phyloP scores from a whole-genome alignment of 1,140 invertebrate species.

The Odontomachus brunneus region DNA sequence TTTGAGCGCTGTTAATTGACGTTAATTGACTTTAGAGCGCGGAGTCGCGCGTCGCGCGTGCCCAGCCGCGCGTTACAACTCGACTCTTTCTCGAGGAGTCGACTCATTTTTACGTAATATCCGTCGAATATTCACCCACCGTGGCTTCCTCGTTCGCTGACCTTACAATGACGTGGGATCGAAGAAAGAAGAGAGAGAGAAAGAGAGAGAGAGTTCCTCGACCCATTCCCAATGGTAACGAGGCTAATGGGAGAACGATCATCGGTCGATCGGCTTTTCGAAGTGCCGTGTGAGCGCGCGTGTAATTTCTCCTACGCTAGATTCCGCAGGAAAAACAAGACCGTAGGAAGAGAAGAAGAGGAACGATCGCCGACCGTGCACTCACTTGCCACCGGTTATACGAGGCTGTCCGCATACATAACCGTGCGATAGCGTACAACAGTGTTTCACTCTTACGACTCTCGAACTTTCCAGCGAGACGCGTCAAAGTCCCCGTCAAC shows the following conservation, averaged over 20 bases:
- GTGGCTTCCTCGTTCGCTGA: conserved; percentile 39
- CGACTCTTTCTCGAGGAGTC: not conserved
- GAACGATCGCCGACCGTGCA: conserved; percentile 49
- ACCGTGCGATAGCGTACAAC: not conserved
- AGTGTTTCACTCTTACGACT: conserved; percentile 33
- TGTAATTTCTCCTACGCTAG: conserved; percentile 71
- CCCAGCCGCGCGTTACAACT: not conserved
- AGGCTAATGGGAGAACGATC: conserved; percentile 71
- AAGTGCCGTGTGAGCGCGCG: conserved; percentile 31
- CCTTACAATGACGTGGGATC: conserved; percentile 7
- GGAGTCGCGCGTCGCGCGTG: not conserved
- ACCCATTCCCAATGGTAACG: conserved; percentile 65
- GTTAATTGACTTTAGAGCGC: conserved; percentile 15
- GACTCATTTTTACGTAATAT: conserved; percentile 31
- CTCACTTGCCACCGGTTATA: conserved; percentile 13
- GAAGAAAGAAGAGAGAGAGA: not conserved
- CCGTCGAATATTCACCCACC: conserved; percentile 3
- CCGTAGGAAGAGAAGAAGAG: conserved; percentile 65
- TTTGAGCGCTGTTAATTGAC: not conserved
- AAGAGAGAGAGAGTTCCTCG: conserved; percentile 64
- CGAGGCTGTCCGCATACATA: conserved; percentile 33
- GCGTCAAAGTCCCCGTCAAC: not conserved
- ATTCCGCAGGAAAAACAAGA: conserved; percentile 71
- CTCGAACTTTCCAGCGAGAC: conserved; percentile 15
- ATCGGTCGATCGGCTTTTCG: conserved; percentile 64